Percentiles rank a stretch among this genome's conserved stretches.
Conservation (phyloP, 2,888 invertebrate genomes). For the Tetramorium bicarinatum region DNA sequence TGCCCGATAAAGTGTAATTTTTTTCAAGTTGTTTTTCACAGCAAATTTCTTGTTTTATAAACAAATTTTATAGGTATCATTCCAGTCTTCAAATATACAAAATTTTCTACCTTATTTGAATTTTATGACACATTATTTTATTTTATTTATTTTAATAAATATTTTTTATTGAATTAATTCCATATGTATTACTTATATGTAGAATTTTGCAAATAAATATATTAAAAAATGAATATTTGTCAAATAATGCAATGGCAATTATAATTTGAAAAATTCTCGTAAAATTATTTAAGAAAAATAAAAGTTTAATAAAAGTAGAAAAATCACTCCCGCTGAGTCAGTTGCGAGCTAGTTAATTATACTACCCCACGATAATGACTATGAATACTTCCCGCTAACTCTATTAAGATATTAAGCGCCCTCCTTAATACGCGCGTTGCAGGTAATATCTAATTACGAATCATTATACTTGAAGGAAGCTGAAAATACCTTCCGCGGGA, state of each 20-base stretch:
- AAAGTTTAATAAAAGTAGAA: neutral
- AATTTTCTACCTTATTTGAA: neutral
- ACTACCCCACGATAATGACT: constrained; percentile 47
- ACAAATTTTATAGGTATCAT: neutral
- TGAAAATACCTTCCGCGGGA: constrained; percentile 55
- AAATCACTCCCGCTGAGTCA: constrained; percentile 34
- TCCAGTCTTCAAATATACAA: neutral
- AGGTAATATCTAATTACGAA: constrained; percentile 60
- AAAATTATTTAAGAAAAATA: neutral
- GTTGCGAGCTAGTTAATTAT: constrained; percentile 48
- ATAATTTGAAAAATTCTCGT: neutral
- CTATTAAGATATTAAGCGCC: constrained; percentile 53
- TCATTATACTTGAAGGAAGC: constrained; percentile 59
- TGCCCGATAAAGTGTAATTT: constrained; percentile 8
- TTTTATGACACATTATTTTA: neutral
- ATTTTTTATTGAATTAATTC: neutral
- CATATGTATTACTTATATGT: neutral
- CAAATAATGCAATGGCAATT: neutral
- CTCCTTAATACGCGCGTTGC: constrained; percentile 48
- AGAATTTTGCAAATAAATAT: neutral
- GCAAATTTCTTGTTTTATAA: neutral
- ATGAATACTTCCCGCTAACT: constrained; percentile 51
- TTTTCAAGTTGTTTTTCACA: neutral
- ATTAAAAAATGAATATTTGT: neutral
- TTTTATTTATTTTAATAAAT: neutral